phyloP scores from a whole-genome alignment of 1,140 invertebrate species.

The Spodoptera frugiperda region DNA sequence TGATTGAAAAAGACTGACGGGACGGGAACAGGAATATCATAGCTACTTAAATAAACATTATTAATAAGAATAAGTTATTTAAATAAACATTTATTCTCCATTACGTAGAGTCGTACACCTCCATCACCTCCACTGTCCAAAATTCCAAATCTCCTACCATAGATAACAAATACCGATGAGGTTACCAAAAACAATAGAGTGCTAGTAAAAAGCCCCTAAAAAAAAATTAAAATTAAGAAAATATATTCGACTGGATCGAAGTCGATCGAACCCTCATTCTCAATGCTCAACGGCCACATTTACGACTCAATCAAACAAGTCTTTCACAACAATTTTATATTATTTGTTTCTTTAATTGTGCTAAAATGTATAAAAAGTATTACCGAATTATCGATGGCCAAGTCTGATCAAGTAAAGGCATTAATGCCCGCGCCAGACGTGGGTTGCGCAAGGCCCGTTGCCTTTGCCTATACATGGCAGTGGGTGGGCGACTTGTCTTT shows the following conservation, averaged over 20 bases:
- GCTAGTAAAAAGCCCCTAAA: not conserved
- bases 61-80: too few species aligned
- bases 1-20: too few species aligned
- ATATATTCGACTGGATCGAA: too few species aligned
- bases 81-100: too few species aligned
- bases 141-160: too few species aligned
- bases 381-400: slow-evolving; percentile 45
- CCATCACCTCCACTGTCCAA: too few species aligned
- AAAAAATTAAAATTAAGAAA: too few species aligned
- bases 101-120: too few species aligned
- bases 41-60: not conserved
- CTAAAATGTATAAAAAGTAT: slow-evolving; percentile 16
- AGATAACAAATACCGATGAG: too few species aligned
- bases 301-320: not conserved
- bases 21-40: not conserved
- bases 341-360: not conserved
- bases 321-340: not conserved
- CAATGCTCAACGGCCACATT: too few species aligned
- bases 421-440: slow-evolving; percentile 57
- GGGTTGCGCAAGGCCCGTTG: slow-evolving; percentile 76
- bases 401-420: slow-evolving; percentile 45
- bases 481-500: slow-evolving; percentile 71
- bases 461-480: slow-evolving; percentile 73
- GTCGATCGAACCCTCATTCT: too few species aligned
- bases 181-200: not conserved